A percentile compares a stretch with the other conserved stretches of the same genome.
Conservation (phyloP, 2,113 vertebrate genomes). For the Neodon shergylaensis region DNA sequence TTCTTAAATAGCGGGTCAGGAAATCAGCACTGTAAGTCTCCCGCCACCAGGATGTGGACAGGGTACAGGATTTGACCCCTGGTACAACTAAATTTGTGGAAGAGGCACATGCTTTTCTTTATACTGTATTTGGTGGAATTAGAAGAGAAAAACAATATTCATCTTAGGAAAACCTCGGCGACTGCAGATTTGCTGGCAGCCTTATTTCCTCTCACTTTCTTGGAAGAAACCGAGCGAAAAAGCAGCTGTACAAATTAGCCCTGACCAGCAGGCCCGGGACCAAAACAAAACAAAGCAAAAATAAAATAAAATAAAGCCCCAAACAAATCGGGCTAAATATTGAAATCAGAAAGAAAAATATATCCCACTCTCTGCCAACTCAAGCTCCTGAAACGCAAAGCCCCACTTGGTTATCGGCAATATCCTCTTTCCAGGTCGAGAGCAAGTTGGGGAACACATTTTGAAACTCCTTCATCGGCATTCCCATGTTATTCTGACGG, state of each 20-base stretch:
- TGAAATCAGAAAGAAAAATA: constrained; percentile 75
- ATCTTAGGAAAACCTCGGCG: constrained; percentile 81
- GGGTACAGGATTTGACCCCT: constrained; percentile 75
- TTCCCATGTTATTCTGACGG: constrained; percentile 52
- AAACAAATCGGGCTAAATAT: constrained; percentile 79
- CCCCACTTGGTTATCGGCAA: constrained; percentile 57
- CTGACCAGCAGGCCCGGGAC: constrained; percentile 76
- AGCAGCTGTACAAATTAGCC: constrained; percentile 82
- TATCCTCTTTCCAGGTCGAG: constrained; percentile 44
- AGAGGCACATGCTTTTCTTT: constrained; percentile 79
- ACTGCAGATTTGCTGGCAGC: constrained; percentile 80
- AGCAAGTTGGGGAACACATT: constrained; percentile 52
- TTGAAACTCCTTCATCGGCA: constrained; percentile 43
- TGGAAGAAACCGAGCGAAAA: constrained; percentile 82
- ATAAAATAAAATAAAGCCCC: constrained; percentile 66
- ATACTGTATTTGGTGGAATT: constrained; percentile 81
- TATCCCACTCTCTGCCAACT: constrained; percentile 56
- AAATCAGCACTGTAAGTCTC: constrained; percentile 68
- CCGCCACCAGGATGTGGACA: constrained; percentile 70
- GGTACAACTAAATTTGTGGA: constrained; percentile 74
- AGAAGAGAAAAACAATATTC: constrained; percentile 82
- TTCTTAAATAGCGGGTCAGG: constrained; percentile 62
- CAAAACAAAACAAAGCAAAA: constrained; percentile 77
- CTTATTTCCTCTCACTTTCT: constrained; percentile 82
- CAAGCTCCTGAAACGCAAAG: constrained; percentile 63